These are phyloP conservation scores for Channa striata DNA, from an alignment of 2,797 vertebrate species.

Conservation along the genomic window DNA sequence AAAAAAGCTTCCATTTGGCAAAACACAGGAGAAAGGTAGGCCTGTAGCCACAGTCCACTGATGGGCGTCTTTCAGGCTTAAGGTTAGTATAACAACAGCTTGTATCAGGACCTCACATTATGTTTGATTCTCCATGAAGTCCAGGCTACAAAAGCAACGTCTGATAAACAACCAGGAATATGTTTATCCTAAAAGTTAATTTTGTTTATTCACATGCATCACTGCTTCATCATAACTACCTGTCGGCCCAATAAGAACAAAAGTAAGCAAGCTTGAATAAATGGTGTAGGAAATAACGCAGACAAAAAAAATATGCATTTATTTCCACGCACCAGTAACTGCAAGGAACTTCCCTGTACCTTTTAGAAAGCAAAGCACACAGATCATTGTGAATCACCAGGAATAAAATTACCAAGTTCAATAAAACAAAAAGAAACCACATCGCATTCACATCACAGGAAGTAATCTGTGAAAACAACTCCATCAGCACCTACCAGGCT, in stretches of 20 bases:
- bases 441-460: constrained; percentile 15
- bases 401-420: not conserved
- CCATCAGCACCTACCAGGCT: constrained; percentile 19
- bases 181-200: not conserved
- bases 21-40: constrained; percentile 51
- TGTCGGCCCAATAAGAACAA: not conserved
- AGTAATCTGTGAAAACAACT: constrained; percentile 17
- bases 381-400: not conserved
- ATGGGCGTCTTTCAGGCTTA: constrained; percentile 59
- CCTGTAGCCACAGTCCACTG: constrained; percentile 32
- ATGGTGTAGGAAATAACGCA: not conserved
- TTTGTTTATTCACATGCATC: not conserved
- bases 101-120: constrained; percentile 39
- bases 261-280: not conserved
- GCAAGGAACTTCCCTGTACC: not conserved
- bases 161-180: not conserved
- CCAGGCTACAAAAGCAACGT: not conserved
- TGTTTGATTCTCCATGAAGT: constrained; percentile 16
- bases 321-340: not conserved
- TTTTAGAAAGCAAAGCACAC: not conserved
- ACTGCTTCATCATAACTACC: not conserved
- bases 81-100: constrained; percentile 57
- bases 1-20: constrained; percentile 73
- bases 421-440: constrained; percentile 9
- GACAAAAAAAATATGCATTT: not conserved